A percentile compares a stretch with the other conserved stretches of the same genome.
Evolutionary conservation across 2,888 invertebrate species (phyloP).

Genomic region (Harpalus rufipes): DNA sequence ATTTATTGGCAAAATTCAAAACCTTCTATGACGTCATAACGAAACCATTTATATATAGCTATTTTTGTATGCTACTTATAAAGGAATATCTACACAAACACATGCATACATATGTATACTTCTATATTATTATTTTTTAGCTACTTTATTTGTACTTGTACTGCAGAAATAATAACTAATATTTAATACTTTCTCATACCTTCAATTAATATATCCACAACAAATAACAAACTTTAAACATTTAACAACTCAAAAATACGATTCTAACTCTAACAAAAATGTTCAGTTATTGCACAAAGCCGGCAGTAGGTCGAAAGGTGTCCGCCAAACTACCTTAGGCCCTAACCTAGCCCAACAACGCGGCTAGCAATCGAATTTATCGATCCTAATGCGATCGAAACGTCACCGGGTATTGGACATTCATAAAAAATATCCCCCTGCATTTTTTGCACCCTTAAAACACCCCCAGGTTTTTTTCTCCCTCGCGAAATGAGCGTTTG

Average conservation of each 20-base stretch:
- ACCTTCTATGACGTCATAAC: too few species aligned
- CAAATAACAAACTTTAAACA: conserved; percentile 25
- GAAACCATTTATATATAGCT: too few species aligned
- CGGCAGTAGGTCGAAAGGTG: conserved; percentile 52
- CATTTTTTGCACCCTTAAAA: conserved; percentile 73
- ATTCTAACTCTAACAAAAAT: conserved; percentile 24
- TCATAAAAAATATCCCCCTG: conserved; percentile 76
- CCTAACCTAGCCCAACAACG: conserved; percentile 74
- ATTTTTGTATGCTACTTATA: too few species aligned
- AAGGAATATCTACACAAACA: too few species aligned
- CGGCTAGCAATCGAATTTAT: conserved; percentile 75
- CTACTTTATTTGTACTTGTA: too few species aligned
- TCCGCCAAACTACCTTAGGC: conserved; percentile 59
- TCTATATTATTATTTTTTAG: too few species aligned
- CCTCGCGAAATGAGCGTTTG: conserved; percentile 72
- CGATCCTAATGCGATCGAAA: conserved; percentile 75
- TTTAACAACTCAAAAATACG: conserved; percentile 18
- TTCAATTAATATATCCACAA: neutral
- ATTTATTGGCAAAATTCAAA: too few species aligned
- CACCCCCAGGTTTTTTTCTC: conserved; percentile 75
- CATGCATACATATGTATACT: too few species aligned
- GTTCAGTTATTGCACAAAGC: conserved; percentile 40
- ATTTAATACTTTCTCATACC: neutral
- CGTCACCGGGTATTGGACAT: conserved; percentile 75
- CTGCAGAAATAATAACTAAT: too few species aligned